Evolutionary conservation across 1,140 invertebrate genomes (phyloP), one percentile per base, ranked within the genome.

Genomic region (Drosophila baimaii): DNA sequence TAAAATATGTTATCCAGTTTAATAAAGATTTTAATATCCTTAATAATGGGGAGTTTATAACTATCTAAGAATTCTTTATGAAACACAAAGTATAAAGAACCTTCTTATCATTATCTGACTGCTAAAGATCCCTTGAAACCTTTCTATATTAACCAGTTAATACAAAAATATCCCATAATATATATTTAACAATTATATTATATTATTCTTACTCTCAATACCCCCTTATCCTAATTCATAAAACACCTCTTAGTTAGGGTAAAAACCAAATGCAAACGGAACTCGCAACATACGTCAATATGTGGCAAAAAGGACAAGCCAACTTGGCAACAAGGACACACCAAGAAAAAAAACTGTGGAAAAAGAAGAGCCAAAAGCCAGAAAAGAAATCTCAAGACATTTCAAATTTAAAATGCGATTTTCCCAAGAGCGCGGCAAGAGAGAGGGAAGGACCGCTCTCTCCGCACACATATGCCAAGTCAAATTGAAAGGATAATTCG

Each of bases 401-500:
- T 89, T 90, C 77, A 84, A 89, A 89, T 89, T 89, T 89, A 89
- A 89, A 89, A 89, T 90, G 85, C 81, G 81, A 89, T 89, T 89
- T 89, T 61, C 37, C 43, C 63, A 69, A 17, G 47, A 27, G 10
- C 46, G 46, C 0, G 15, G 72, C 33, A 35, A 73, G 27, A 68
- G 31, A 31, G 37, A 9, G 35, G 49, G 25, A 15, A 47, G 37
- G 37, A 54, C 33, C 4, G 39, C 29, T 47, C 46, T 47, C 46
- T 54, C 59, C 37, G 39, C 77, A 81, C 82, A 91, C 90, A 91
- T 91, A 91, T 91, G 90, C 90, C 90, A 91, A 91, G 90, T 91
- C 80, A 91, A 91, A 91, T 91, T 91, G 90, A 91, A 91, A 91
- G 90, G 90, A 91, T 91, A 91, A 91, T 91, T 91, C 90, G 90